Evolutionary conservation across 2,113 vertebrate species (phyloP).

Genomic region (Zeus faber): DNA sequence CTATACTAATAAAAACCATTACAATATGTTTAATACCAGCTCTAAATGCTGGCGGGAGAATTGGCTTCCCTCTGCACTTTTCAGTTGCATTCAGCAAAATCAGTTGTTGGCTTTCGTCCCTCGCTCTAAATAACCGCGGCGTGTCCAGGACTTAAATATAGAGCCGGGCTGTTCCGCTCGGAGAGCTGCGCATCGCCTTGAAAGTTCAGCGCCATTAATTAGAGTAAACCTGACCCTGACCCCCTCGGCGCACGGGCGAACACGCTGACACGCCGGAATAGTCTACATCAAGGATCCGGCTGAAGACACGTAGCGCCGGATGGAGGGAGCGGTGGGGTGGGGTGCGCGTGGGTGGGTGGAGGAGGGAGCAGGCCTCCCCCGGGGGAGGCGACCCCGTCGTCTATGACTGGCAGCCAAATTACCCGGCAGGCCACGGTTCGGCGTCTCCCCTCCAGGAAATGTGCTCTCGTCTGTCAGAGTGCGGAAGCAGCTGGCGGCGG

Average conservation of each 20-base stretch:
- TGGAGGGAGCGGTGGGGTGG: conserved; percentile 28
- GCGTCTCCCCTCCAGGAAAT: conserved; percentile 77
- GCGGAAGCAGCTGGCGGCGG: conserved; percentile 76
- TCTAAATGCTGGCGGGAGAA: no score
- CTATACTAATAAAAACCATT: no score
- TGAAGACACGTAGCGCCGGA: conserved; percentile 20
- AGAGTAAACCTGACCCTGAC: conserved; percentile 79
- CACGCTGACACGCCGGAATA: conserved; percentile 73
- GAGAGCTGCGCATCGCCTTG: conserved; percentile 72
- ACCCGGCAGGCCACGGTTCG: conserved; percentile 59
- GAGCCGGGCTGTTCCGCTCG: conserved; percentile 65
- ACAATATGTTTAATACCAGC: no score
- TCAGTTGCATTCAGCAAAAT: conserved; percentile 69
- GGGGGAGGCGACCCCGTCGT: conserved; percentile 62
- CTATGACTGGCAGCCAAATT: conserved; percentile 64
- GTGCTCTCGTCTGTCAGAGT: conserved; percentile 79
- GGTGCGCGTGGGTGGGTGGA: conserved; percentile 3
- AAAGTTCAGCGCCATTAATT: conserved; percentile 76
- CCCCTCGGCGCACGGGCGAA: conserved; percentile 52
- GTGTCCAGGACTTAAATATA: conserved; percentile 73
- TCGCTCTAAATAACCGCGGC: conserved; percentile 72
- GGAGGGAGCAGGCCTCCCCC: conserved; percentile 19
- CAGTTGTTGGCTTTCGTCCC: conserved; percentile 72
- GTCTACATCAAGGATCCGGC: conserved; percentile 66
- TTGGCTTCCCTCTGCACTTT: no score